Base-by-base conservation (phyloP, 2,113 vertebrate species). In the Nematolebias whitei region DNA sequence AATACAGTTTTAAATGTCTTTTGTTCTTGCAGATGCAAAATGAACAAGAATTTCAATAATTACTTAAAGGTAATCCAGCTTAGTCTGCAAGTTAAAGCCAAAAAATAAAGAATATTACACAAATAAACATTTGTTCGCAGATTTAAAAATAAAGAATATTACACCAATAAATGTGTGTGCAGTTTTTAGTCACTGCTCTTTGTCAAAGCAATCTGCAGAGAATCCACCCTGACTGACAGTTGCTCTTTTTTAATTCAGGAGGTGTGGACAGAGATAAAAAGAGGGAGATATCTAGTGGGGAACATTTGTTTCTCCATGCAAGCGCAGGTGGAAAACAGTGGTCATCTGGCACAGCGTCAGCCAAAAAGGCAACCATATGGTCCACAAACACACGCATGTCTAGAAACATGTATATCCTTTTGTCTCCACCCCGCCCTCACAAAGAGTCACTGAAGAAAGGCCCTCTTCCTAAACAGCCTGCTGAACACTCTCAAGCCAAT, bases 301-400 rank as follows among this genome's bases (percentile, higher is more conserved):
- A 83, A 70, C 74, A 83, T 84, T 88, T 87, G 84, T 82, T 76
- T 69, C 59, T 79, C 66, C 45, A 63, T 70, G 53, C 71, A 49
- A 70, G 45, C 78, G 49, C 71, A 68, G 72, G 78, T 73, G 84
- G 74, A 23, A 69, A 67, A 78, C 85, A 67, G 69, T 73, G 55
- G 77, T 87, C 79, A 68, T 12, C 74, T 90, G 88, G 87, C 86
- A 74, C 39, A 13, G 19, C 49, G 82, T 87, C 88, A 89, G 71
- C 59, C 44, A 84, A 83, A 83, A 57, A 79, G 76, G 54, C 58
- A 71, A 76, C 84, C 87, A 93, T 91, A 92, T 90, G 90, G 87
- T 77, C 61, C 63, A 66, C 13, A 53, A 14, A 48, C 40, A 47
- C 12, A 49, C 7, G 48, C 51, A 39, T 15, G n/a, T 48, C 32